phyloP scores from a whole-genome alignment of 2,113 vertebrate genomes.

The Oophaga pumilio region DNA sequence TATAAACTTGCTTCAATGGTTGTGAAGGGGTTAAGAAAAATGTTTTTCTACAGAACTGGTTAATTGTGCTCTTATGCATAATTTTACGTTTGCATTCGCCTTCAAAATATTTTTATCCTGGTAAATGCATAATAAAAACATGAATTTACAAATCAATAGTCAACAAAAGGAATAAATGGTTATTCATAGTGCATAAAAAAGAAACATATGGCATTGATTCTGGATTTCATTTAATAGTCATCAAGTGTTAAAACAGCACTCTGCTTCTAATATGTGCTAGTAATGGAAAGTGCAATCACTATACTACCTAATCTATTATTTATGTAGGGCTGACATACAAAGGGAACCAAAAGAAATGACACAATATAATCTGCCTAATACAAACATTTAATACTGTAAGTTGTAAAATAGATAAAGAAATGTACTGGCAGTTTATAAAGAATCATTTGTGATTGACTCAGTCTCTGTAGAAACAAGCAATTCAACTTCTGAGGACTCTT shows the following conservation, averaged over 20 bases:
- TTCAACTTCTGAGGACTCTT: constrained; percentile 40
- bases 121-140: neutral
- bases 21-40: too few relatives aligned
- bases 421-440: constrained; percentile 19
- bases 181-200: neutral
- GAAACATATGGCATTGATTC: neutral
- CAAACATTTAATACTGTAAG: constrained; percentile 35
- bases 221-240: neutral
- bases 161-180: neutral
- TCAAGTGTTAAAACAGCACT: neutral
- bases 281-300: neutral
- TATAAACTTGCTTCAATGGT: too few relatives aligned
- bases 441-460: constrained; percentile 42
- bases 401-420: constrained; percentile 30
- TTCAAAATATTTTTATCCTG: neutral
- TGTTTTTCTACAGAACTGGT: too few relatives aligned
- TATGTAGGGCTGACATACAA: neutral
- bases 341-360: neutral
- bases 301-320: neutral
- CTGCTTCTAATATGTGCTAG: neutral
- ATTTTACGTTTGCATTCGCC: neutral
- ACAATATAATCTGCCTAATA: constrained; percentile 3
- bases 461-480: constrained; percentile 46
- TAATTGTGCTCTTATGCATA: too few relatives aligned
- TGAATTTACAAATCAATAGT: neutral